phyloP scores from a whole-genome alignment of 2,797 vertebrate species.

The Halcyon smyrnensis region DNA sequence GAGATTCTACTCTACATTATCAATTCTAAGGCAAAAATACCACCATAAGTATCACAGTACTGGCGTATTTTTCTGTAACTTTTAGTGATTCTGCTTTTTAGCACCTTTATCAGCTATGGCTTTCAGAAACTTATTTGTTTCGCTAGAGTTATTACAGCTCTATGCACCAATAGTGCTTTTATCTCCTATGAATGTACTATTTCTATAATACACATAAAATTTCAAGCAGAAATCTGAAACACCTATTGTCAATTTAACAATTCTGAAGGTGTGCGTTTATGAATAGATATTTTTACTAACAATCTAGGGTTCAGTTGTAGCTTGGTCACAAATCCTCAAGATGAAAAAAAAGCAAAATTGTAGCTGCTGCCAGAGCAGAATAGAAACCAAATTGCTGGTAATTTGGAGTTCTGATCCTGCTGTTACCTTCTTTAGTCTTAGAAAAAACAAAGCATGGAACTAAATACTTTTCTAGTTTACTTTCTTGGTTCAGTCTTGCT shows the following conservation, averaged over 20 bases:
- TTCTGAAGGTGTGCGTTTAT: conserved; percentile 11
- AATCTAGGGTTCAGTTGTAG: background rate
- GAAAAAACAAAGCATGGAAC: background rate
- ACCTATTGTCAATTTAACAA: conserved; percentile 3
- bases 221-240: background rate
- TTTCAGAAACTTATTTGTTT: conserved; percentile 23
- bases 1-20: background rate
- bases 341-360: background rate
- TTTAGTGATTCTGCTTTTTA: conserved; percentile 20
- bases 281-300: conserved; percentile 25
- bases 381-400: background rate
- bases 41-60: background rate
- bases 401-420: background rate
- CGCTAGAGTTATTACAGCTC: background rate
- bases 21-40: background rate
- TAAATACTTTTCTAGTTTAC: background rate
- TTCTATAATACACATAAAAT: conserved; percentile 6
- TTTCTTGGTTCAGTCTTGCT: background rate
- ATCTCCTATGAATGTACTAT: background rate
- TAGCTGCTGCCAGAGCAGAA: background rate
- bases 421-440: background rate
- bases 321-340: background rate
- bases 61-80: background rate
- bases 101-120: background rate
- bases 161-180: conserved; percentile 6